These are phyloP conservation scores for Leptestheria dahalacensis DNA, from an alignment of 1,140 invertebrate genomes.

Conservation along the genomic window DNA sequence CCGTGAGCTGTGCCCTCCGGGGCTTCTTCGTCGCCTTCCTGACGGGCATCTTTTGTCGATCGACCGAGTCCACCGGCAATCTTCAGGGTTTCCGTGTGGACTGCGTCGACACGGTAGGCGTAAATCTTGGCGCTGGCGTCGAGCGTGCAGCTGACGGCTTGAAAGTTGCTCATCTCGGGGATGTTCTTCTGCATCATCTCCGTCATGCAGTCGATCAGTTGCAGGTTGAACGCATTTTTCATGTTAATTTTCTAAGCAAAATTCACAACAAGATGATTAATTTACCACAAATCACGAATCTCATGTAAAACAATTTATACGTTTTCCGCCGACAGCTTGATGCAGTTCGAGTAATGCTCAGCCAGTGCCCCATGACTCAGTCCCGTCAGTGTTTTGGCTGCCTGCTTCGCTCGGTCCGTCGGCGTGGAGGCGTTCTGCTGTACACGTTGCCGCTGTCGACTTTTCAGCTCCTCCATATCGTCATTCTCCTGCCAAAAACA, in stretches of 20 bases:
- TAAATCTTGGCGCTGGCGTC: conserved; percentile 74
- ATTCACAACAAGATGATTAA: no score
- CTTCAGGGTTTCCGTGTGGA: conserved; percentile 58
- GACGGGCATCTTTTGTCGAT: conserved; percentile 22
- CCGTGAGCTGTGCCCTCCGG: conserved; percentile 26
- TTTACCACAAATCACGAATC: no score
- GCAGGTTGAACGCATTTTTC: conserved; percentile 68
- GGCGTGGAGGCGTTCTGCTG: conserved; percentile 17
- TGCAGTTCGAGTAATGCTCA: conserved; percentile 47
- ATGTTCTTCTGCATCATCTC: conserved; percentile 49
- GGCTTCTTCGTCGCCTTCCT: conserved; percentile 32
- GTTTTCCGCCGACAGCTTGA: conserved; percentile 50
- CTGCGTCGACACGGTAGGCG: conserved; percentile 57
- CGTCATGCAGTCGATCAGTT: conserved; percentile 66
- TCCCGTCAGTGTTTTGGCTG: conserved; percentile 22
- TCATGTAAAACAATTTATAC: conserved; percentile 29
- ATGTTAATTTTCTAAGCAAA: conserved; percentile 55
- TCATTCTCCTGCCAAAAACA: conserved; percentile 21
- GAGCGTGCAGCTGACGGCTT: conserved; percentile 56
- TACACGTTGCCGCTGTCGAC: conserved; percentile 24
- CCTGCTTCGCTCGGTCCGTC: conserved; percentile 17
- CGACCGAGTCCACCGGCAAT: conserved; percentile 48
- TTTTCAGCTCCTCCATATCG: conserved; percentile 27
- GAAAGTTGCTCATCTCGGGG: conserved; percentile 45
- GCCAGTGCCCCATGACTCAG: conserved; percentile 34